These are phyloP conservation scores for Prionace glauca DNA, from an alignment of 2,797 vertebrate genomes.

Conservation along the genomic window DNA sequence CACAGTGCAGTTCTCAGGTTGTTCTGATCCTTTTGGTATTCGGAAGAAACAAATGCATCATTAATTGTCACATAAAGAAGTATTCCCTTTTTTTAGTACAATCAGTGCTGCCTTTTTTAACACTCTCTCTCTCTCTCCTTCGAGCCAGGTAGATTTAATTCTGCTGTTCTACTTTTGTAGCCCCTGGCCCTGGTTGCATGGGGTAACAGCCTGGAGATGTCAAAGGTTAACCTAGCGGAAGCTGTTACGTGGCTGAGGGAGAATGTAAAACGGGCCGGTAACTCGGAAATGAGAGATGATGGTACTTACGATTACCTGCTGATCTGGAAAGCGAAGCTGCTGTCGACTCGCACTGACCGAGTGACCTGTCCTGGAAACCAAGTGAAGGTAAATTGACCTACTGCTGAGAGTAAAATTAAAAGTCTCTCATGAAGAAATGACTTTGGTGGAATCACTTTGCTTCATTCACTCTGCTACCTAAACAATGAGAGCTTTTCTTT, in stretches of 20 bases:
- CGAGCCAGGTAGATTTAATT: background rate
- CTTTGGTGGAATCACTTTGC: background rate
- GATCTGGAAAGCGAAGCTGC: slow-evolving; percentile 37
- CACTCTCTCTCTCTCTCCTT: background rate
- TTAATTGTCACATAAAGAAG: background rate
- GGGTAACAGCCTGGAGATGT: slow-evolving; percentile 68
- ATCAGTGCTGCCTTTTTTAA: background rate
- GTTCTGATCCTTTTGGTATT: background rate
- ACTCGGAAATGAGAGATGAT: slow-evolving; percentile 13
- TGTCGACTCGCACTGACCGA: background rate
- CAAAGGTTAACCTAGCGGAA: slow-evolving; percentile 49
- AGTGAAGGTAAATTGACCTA: slow-evolving; percentile 28
- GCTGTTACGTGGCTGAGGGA: slow-evolving; percentile 61
- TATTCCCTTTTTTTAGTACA: background rate
- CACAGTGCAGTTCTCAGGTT: background rate
- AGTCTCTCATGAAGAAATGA: background rate
- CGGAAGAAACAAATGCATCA: background rate
- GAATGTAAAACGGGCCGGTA: slow-evolving; percentile 38
- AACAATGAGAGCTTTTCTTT: too few relatives aligned
- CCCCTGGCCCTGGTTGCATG: slow-evolving; percentile 67
- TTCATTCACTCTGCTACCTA: background rate
- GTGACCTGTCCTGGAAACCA: background rate
- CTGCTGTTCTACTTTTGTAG: slow-evolving; percentile 49
- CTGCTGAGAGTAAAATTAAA: background rate
- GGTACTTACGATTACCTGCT: slow-evolving; percentile 56